Conservation (phyloP, 2,113 vertebrate species). For the Cyrtonyx montezumae region DNA sequence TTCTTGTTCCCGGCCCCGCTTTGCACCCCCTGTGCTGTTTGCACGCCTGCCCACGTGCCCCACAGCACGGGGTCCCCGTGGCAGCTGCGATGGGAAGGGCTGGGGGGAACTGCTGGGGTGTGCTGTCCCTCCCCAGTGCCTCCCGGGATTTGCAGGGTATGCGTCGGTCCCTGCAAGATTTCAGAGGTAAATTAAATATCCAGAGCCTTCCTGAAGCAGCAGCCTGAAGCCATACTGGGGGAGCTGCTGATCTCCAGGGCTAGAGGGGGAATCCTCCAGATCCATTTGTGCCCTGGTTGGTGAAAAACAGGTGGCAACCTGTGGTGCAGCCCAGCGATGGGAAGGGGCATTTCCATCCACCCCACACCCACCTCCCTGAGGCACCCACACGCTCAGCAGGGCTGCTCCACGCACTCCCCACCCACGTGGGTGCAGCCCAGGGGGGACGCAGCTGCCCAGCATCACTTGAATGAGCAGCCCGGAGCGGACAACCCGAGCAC, state of each 20-base stretch:
- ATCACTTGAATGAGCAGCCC: neutral
- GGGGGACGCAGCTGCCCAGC: neutral
- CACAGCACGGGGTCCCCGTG: neutral
- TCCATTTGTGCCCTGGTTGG: fast-evolving
- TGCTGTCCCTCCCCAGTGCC: neutral
- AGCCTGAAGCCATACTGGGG: neutral
- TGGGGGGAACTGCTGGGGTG: neutral
- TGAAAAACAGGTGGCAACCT: fast-evolving
- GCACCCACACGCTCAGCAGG: fast-evolving
- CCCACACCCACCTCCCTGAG: fast-evolving
- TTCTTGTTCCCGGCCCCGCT: neutral
- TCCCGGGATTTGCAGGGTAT: neutral
- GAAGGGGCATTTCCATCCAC: neutral
- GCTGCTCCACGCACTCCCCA: fast-evolving
- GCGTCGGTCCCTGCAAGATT: neutral
- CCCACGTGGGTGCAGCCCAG: neutral
- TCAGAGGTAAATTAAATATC: neutral
- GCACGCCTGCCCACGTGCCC: neutral
- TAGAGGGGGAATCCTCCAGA: neutral
- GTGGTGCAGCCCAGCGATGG: fast-evolving
- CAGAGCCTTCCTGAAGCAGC: neutral
- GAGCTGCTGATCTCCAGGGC: neutral
- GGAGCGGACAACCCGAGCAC: neutral
- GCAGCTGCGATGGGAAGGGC: neutral
- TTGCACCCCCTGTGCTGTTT: too few species aligned